Base-by-base conservation (phyloP, 2,797 vertebrate genomes). In the Ctenopoma kingsleyae region DNA sequence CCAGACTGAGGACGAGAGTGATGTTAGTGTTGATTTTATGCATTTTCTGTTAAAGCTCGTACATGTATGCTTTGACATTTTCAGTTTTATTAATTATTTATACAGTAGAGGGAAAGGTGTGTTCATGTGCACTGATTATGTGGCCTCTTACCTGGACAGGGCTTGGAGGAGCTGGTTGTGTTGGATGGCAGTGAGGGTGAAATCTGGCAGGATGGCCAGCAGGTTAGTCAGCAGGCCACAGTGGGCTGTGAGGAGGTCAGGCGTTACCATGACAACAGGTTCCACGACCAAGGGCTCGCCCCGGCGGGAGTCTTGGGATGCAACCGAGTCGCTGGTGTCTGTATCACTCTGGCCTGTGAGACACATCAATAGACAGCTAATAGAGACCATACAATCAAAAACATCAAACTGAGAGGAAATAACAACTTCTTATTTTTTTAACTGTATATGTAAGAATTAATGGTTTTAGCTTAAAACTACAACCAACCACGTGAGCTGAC, bases 151-250 rank as follows among this genome's bases (percentile, higher is more conserved):
- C 98, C 96, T 93, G 84, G 95, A 94, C 71, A 99, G 89, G 22
- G 88, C 80, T 73, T 89, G 82, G 25, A 98, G 81, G 74, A 97
- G 93, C 65, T 87, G 92, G 67, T 93, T 87, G 54, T 94, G 91
- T 50, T 68, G 89, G 30, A 99, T 81, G 32, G 96, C 95, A 48
- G 56, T 56, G 64, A 93, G 92, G 63, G 96, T 96, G 72, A 97
- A 97, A 66, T 94, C 80, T 25, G 98, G 95, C 84, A 94, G 83
- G 36, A 96, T 87, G 60, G 92, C 85, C 85, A 99, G 74, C 70
- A 99, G 92, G 88, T 97, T 97, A 75, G 93, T 91, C 67, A 98
- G 87, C 82, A 99, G 94, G 83, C 95, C 91, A 27, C 97, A 99
- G 80, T 96, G 71, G 17, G 97, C 96, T 0, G 95, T 94, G 70